Base-by-base conservation (phyloP, 2,888 invertebrate genomes). In the Ichneumon xanthorius region DNA sequence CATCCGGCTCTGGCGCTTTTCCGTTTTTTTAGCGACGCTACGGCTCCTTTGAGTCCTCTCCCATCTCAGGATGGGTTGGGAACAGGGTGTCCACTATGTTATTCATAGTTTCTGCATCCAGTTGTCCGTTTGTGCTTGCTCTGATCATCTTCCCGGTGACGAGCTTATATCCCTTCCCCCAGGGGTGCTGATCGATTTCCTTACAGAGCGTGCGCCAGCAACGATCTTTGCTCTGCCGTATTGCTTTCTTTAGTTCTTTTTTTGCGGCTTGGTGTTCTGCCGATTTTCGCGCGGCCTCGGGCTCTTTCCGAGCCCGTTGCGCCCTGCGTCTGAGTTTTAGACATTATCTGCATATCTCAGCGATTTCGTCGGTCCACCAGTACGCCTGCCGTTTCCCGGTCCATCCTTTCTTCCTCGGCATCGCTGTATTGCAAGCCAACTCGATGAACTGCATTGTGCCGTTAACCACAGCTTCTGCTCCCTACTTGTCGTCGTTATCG, bases 311-410 rank as follows among this genome's bases (percentile, higher is more conserved):
- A 14, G 68, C 68, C n/a, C 86, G 45, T 30, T 83, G 78, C 5
- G 78, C 86, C 19, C 11, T 48, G 37, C 86, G 71, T 33, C 87
- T 55, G 4, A 76, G 61, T 26, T 61, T 40, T 5, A 84, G 68
- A 11, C 85, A 83, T 1, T n/a, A 48, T 68, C 61, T 80, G n/a
- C 87, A 11, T 1, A 86, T 80, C 9, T 75, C 82, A 0, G 85
- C 87, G 30, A 88, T 88, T 9, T 87, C 87, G 3, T 71, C 70
- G 33, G 81, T 87, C 88, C 89, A 89, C 88, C 89, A 89, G 73
- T 88, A 86, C 0, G 71, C 84, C 14, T 84, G 79, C 22, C 70
- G 68, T 22, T 72, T 78, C 9, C 40, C 2, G 0, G 19, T 4
- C 6, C 33, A 5, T n/a, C 5, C 4, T 16, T 4, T n/a, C 5